Evolutionary conservation across 1,140 invertebrate genomes (phyloP), one percentile per base, ranked within the genome.

Genomic region (Pentalonia nigronervosa): DNA sequence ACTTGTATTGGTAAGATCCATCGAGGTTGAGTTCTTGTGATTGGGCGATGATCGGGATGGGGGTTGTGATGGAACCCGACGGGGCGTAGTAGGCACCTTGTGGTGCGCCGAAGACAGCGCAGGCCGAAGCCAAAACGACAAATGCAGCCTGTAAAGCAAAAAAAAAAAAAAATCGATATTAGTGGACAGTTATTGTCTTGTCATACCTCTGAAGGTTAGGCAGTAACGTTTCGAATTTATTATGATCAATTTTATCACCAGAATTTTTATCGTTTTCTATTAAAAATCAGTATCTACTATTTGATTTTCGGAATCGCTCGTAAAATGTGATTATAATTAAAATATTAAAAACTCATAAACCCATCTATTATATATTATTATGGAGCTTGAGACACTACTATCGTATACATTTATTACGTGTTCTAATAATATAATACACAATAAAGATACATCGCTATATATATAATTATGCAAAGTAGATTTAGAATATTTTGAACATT

Each of bases 1-100:
- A 95, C 94, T 93, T 94, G 94, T 94, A 96, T 93, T 94, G 95
- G 94, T 96, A 96, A 56, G 95, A 96, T 41, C 96, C 96, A 94
- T 96, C 96, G 9, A 96, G 96, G 91, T 96, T 96, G 94, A 96
- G 96, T 94, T 96, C 95, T 90, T 96, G 96, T 36, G 96, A 95
- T 94, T 96, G 96, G 93, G 95, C 95, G 8, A 95, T 94, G 93
- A 96, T 96, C 0, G 96, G 96, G 87, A 96, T 95, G 91, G 94
- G 94, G 30, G 94, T 94, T 30, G 93, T 93, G 67, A 4, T 23
- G 41, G 45, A 87, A 23, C 76, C 20, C 4, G 93, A 34, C 8
- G 81, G 90, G 90, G 56, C 50, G 34, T 87, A 41, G 56, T 67
- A 45, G 1, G 67, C 14, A n/a, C 41, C 53, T 88, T 93, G 84